Evolutionary conservation across 2,113 vertebrate genomes (phyloP).

Genomic region (Tragelaphus scriptus): DNA sequence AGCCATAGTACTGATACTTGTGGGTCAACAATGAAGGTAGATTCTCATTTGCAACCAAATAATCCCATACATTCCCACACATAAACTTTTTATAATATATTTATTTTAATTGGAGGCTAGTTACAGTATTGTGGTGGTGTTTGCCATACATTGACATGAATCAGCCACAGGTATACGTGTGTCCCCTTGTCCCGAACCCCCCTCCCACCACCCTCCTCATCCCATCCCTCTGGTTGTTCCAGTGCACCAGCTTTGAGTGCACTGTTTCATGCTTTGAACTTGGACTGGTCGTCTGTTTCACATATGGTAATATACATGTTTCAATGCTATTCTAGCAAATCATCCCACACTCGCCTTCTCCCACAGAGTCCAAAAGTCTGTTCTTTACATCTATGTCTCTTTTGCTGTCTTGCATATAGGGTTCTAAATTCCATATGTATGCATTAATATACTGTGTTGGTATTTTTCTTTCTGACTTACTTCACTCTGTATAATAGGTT

Average conservation of each 20-base stretch:
- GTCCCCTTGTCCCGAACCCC: neutral
- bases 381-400: neutral
- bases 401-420: neutral
- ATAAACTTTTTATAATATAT: neutral
- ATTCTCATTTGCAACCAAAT: neutral
- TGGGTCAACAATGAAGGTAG: neutral
- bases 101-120: neutral
- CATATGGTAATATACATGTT: neutral
- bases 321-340: neutral
- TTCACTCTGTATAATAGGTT: neutral
- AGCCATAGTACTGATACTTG: neutral
- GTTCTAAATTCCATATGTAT: neutral
- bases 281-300: neutral
- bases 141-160: neutral
- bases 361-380: neutral
- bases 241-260: neutral
- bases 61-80: neutral
- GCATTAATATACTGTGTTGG: neutral
- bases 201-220: no score
- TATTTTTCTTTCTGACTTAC: neutral
- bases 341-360: neutral
- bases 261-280: neutral
- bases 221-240: neutral
- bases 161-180: neutral
- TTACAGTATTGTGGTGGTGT: neutral